Evolutionary conservation across 2,888 invertebrate species (phyloP), one percentile per base, ranked within the genome.

Genomic region (Trachelus troglodyta): DNA sequence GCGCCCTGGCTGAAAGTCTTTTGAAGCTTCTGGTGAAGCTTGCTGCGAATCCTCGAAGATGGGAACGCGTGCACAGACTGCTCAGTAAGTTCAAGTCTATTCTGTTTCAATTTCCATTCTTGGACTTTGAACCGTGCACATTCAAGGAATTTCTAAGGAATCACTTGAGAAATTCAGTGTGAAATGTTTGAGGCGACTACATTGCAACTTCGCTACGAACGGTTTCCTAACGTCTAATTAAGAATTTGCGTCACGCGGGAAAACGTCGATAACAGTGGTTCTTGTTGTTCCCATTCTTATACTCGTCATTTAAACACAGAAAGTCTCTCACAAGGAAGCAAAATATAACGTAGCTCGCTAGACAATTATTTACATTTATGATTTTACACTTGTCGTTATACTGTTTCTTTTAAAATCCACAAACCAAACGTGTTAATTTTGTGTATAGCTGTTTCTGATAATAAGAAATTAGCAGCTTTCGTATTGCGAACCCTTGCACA

Each of bases 1-100:
- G 86, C 37, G 78, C 78, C 33, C 79, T 84, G 75, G 83, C 85
- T 33, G 85, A 89, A 80, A 87, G 84, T 79, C 81, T 89, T 81
- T 82, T 90, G 82, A 88, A 90, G 80, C 83, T 90, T 76, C 79
- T 90, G 79, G 84, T 83, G 74, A 88, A 88, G 80, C 83, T 90
- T n/a, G 86, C 88, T 12, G 88, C 89, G 82, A 85, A 90, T 84
- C 89, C 89, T 76, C 80, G 81, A 37, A 84, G 85, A 76, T 88
- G 89, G 89, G 83, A 87, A 68, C 86, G 85, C 56, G 84, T 88
- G 78, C 89, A 89, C 80, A 85, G 87, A 74, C 82, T 89, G 76
- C 85, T 90, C 75, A 83, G 91, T 91, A 86, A 90, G 91, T 89
- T 56, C 56, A 84, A 81, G 33, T 33, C 68, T 68, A 33, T 77